Conservation (phyloP, 2,797 vertebrate species). For the Gephyroberyx darwinii region DNA sequence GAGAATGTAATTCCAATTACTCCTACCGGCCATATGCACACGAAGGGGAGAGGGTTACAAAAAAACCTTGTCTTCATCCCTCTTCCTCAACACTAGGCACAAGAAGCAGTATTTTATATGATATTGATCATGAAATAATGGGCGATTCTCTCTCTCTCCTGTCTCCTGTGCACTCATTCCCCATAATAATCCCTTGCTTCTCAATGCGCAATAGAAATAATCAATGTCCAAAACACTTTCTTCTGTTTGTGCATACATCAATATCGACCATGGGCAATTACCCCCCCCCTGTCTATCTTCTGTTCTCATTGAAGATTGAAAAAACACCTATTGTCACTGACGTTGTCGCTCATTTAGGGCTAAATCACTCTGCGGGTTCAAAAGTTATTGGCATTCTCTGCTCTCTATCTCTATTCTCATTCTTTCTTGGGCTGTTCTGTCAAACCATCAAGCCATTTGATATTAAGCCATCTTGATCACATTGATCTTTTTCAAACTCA, state of each 20-base stretch:
- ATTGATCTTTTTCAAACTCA: constrained; percentile 12
- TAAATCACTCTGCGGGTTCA: not conserved
- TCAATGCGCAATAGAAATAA: constrained; percentile 48
- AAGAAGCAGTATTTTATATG: constrained; percentile 20
- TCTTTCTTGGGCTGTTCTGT: constrained; percentile 2
- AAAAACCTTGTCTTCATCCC: not conserved
- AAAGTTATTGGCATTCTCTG: not conserved
- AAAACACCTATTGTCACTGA: constrained; percentile 13
- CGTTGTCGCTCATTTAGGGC: not conserved
- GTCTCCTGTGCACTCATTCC: constrained; percentile 22
- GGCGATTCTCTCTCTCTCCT: constrained; percentile 8
- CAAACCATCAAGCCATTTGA: constrained; percentile 11
- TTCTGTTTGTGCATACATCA: constrained; percentile 32
- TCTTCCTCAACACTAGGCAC: not conserved
- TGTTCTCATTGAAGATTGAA: constrained; percentile 15
- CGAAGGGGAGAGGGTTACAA: constrained; percentile 6
- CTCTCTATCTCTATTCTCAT: not conserved
- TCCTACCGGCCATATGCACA: not conserved
- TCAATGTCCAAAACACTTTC: constrained; percentile 46
- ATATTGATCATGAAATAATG: constrained; percentile 31
- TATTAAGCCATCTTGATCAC: constrained; percentile 17
- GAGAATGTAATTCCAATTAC: constrained; percentile 13
- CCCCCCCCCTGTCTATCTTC: constrained; percentile 19
- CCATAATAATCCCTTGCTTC: constrained; percentile 33
- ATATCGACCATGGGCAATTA: constrained; percentile 27